A percentile compares a stretch with the other conserved stretches of the same genome.
These are phyloP conservation scores for Trichogramma pretiosum DNA, from an alignment of 1,140 invertebrate genomes.

Conservation along the genomic window DNA sequence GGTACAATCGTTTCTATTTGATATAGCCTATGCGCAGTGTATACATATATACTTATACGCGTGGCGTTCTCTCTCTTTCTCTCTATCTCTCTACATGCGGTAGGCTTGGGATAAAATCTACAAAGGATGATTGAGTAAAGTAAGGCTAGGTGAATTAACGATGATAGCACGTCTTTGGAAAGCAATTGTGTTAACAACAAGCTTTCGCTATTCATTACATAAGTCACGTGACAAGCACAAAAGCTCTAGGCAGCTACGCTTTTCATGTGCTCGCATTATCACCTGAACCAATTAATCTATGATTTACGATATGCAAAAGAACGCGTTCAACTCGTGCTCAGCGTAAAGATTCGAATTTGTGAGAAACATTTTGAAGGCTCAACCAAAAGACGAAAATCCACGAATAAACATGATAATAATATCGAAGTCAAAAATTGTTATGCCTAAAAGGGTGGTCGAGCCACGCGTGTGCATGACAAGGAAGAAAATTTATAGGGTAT, in stretches of 20 bases:
- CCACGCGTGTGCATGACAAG: background rate
- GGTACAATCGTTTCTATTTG: too few species aligned
- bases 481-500: background rate
- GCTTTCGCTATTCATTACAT: too few species aligned
- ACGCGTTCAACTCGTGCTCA: background rate
- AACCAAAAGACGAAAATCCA: too few species aligned
- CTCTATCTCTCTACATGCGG: background rate
- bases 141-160: too few species aligned
- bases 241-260: background rate
- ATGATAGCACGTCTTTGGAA: too few species aligned
- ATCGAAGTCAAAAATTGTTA: too few species aligned
- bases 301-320: slow-evolving; percentile 1
- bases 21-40: too few species aligned
- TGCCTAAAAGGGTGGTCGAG: background rate
- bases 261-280: slow-evolving; percentile 8
- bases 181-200: too few species aligned
- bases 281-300: too few species aligned
- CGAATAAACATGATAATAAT: too few species aligned
- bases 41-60: background rate
- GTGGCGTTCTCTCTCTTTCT: background rate
- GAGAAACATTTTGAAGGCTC: too few species aligned
- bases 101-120: background rate
- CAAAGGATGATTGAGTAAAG: too few species aligned
- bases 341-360: background rate
- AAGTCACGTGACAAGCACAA: background rate